Conservation (phyloP, 2,797 vertebrate genomes). For the Spondyliosoma cantharus region DNA sequence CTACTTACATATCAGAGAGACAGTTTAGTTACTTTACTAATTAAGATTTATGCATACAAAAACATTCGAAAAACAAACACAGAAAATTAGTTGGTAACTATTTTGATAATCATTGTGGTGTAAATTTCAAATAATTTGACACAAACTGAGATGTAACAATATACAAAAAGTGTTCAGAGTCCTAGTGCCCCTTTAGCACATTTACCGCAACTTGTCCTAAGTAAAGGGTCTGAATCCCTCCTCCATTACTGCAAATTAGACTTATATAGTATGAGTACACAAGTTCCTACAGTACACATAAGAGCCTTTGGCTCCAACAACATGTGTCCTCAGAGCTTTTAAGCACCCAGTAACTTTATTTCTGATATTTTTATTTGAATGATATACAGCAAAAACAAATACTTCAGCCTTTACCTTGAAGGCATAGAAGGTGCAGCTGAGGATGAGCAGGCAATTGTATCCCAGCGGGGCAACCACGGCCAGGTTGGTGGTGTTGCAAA, state of each 20-base stretch:
- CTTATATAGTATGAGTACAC: background rate
- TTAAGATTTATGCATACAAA: no score
- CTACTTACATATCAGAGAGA: no score
- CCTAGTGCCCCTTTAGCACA: no score
- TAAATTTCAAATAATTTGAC: no score
- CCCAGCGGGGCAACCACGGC: conserved; percentile 96
- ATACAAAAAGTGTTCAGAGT: no score
- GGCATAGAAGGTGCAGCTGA: conserved; percentile 98
- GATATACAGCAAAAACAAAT: background rate
- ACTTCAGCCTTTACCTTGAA: conserved; percentile 86
- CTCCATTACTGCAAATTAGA: background rate
- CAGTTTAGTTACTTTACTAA: no score
- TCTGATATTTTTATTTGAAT: background rate
- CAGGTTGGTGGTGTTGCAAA: conserved; percentile 96
- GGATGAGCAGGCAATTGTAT: conserved; percentile 95
- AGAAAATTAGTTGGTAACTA: no score
- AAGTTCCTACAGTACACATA: background rate
- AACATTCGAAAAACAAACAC: no score
- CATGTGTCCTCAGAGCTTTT: background rate
- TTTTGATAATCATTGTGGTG: no score
- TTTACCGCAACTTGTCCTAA: no score
- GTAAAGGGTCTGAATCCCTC: background rate
- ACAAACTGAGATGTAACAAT: no score
- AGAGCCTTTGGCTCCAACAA: background rate
- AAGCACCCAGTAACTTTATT: no score